A percentile compares a stretch with the other conserved stretches of the same genome.
These are phyloP conservation scores for Leptinotarsa defecta DNA, from an alignment of 1,140 invertebrate species.

Conservation along the genomic window DNA sequence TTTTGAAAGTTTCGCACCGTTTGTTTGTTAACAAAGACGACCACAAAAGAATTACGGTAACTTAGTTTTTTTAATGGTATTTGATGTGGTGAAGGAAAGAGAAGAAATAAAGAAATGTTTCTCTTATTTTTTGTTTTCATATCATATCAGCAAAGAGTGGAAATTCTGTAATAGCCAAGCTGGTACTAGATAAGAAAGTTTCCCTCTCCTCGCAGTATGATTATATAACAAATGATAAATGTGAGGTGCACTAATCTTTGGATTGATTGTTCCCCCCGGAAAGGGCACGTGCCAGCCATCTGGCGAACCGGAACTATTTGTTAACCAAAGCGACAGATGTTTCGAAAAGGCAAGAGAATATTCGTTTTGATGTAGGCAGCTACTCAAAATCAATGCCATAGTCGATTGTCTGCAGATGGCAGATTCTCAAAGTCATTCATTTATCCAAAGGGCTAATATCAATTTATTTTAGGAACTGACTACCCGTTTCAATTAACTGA, in stretches of 20 bases:
- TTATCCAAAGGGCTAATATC: not conserved
- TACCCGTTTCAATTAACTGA: too few species aligned
- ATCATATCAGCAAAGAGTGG: too few species aligned
- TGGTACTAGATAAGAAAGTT: not conserved
- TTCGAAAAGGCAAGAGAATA: not conserved
- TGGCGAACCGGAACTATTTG: conserved; percentile 7
- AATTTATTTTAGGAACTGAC: too few species aligned
- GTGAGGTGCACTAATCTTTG: not conserved
- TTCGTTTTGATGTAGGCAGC: not conserved
- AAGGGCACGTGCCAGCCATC: conserved; percentile 10
- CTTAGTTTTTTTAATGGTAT: too few species aligned
- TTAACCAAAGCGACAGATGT: conserved; percentile 14
- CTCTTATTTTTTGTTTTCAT: too few species aligned
- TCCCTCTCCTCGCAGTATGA: not conserved
- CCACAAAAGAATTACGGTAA: too few species aligned
- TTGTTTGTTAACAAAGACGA: too few species aligned
- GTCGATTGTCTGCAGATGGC: not conserved
- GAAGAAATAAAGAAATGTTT: too few species aligned
- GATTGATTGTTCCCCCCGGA: conserved; percentile 7
- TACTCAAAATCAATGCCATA: not conserved
- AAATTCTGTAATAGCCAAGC: not conserved
- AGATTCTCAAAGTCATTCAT: not conserved
- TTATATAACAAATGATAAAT: not conserved
- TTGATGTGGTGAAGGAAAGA: too few species aligned
- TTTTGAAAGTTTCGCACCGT: too few species aligned